Conservation (phyloP, 2,888 invertebrate species). For the Parasteatoda lunata region DNA sequence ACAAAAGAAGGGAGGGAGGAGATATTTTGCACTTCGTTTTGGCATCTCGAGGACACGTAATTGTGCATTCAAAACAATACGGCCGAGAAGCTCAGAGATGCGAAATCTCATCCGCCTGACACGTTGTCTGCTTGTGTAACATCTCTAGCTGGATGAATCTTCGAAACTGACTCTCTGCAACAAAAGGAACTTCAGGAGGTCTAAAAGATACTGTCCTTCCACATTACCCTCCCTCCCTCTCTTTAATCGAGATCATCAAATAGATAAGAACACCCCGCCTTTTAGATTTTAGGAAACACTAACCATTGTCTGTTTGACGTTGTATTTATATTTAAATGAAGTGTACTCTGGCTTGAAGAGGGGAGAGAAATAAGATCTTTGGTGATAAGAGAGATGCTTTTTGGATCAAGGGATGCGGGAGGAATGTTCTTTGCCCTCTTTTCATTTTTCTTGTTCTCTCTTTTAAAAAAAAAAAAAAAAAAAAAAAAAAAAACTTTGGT, state of each 20-base stretch:
- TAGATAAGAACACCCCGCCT: constrained; percentile 57
- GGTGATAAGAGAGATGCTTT: constrained; percentile 13
- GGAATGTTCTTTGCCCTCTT: neutral
- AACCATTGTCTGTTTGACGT: constrained; percentile 52
- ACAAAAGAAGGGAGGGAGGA: too few relatives aligned
- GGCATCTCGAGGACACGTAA: neutral
- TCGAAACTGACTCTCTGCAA: constrained; percentile 7
- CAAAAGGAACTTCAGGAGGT: neutral
- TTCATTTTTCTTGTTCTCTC: too few relatives aligned
- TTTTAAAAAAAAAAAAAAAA: too few relatives aligned
- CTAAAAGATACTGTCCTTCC: neutral
- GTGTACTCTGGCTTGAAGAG: constrained; percentile 50
- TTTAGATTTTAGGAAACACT: constrained; percentile 28
- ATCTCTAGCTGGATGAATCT: constrained; percentile 17
- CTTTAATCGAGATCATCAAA: constrained; percentile 58
- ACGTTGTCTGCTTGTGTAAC: constrained; percentile 35
- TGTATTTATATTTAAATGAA: constrained; percentile 68
- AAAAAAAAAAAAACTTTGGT: too few relatives aligned
- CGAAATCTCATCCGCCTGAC: constrained; percentile 54
- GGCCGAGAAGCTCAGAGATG: constrained; percentile 29
- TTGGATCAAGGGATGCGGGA: neutral
- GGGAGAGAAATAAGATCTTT: neutral
- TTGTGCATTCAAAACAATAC: constrained; percentile 32
- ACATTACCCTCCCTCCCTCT: constrained; percentile 11
- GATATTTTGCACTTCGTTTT: neutral